A percentile compares a stretch with the other conserved stretches of the same genome.
These are phyloP conservation scores for Cancer borealis DNA, from an alignment of 2,888 invertebrate genomes.

Conservation along the genomic window DNA sequence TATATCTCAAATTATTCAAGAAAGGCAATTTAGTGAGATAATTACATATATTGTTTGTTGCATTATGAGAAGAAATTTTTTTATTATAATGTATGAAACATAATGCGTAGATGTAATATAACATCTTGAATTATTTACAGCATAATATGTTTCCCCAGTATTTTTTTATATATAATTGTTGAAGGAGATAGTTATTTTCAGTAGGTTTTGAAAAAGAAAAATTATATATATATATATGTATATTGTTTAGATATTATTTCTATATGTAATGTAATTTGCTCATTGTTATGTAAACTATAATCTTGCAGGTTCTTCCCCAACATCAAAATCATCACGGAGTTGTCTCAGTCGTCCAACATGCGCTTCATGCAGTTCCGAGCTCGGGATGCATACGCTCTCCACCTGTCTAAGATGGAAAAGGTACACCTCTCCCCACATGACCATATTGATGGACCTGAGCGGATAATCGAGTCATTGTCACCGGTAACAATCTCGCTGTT, in stretches of 20 bases:
- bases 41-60: background rate
- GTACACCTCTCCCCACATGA: constrained; percentile 82
- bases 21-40: background rate
- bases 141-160: background rate
- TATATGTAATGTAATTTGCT: background rate
- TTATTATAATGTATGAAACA: background rate
- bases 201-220: no score
- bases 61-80: background rate
- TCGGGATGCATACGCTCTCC: constrained; percentile 96
- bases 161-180: background rate
- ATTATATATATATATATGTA: background rate
- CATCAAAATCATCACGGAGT: constrained; percentile 97
- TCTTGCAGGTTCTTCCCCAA: constrained; percentile 95
- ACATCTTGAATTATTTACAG: background rate
- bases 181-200: no score
- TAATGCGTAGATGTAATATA: background rate
- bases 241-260: background rate
- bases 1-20: background rate
- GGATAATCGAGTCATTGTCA: constrained; percentile 71
- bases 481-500: constrained; percentile 75
- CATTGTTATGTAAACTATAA: background rate
- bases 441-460: constrained; percentile 74
- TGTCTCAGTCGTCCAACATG: constrained; percentile 99
- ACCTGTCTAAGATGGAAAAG: constrained; percentile 99
- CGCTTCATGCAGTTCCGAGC: constrained; percentile 99